Evolutionary conservation across 2,797 vertebrate genomes (phyloP), one percentile per base, ranked within the genome.

Genomic region (Simalia tracyae): DNA sequence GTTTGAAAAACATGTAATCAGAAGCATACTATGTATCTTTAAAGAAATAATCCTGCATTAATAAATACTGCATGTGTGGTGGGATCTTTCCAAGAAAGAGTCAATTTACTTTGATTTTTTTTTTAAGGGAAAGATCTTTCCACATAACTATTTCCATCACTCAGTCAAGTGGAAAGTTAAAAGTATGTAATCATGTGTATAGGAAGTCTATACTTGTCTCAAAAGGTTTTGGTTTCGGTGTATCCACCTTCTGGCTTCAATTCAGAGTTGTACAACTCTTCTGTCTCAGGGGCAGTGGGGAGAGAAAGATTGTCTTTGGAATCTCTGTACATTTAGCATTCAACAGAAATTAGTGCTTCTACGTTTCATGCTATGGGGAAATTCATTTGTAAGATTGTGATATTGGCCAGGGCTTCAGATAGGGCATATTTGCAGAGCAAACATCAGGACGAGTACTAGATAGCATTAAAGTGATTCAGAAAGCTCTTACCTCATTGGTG

Each of bases 1-100:
- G 81, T 90, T 87, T 1, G 12, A 93, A 86, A 94, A 93, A 81
- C 76, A 87, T 61, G 84, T 94, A 96, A 96, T 95, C 64, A 91
- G 90, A 97, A 96, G 91, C 92, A 96, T 8, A 36, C 17, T 28
- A 17, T 17, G 22, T 66, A 14, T 87, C 91, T 50, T 68, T 60
- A 36, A 91, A 89, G 63, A 90, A 63, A 87, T 63, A 91, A 50
- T 84, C 84, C 12, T 88, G 56, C 3, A 8, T 90, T 93, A 93
- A 95, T 93, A 96, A 95, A 63, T 68, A 72, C 28, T 96, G 66
- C 86, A 93, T 95, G 89, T 91, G 57, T 10, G 93, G 89, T 8
- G 1, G 89, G 76, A 93, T 91, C 90, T 22, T 91, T 95, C 66
- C 81, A 66, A 89, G 36, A 91, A 46, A 60, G 50, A 84, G 90